Evolutionary conservation across 2,113 vertebrate genomes (phyloP).

Genomic region (Trachemys scripta): DNA sequence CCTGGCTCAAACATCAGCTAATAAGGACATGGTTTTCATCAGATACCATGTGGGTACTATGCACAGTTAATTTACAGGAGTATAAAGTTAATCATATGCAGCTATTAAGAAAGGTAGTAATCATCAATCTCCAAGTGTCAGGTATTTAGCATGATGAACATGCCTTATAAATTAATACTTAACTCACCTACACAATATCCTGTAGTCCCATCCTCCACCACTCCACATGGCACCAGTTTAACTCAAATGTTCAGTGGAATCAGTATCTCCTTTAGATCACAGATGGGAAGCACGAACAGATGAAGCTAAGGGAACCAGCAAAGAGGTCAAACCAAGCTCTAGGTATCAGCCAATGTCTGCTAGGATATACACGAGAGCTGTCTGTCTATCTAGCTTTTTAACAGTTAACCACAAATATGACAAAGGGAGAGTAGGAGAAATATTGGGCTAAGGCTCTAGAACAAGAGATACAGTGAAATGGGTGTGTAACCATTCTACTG

Average conservation of each 20-base stretch:
- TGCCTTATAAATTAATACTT: slow-evolving; percentile 35
- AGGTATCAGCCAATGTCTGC: background rate
- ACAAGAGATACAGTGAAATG: background rate
- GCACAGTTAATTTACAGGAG: slow-evolving; percentile 2
- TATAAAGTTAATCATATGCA: slow-evolving; percentile 31
- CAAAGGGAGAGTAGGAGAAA: background rate
- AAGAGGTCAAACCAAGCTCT: background rate
- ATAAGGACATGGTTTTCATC: background rate
- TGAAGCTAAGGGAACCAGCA: background rate
- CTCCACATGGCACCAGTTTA: background rate
- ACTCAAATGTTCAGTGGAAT: background rate
- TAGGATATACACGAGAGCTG: background rate
- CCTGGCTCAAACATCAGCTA: background rate
- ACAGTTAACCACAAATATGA: background rate
- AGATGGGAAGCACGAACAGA: background rate
- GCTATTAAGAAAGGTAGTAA: slow-evolving; percentile 32
- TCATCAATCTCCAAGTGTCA: background rate
- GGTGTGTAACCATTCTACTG: background rate
- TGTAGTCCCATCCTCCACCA: background rate
- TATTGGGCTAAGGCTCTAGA: background rate
- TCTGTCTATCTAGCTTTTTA: background rate
- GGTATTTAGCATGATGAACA: slow-evolving; percentile 11
- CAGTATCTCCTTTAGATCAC: background rate
- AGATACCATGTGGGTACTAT: background rate
- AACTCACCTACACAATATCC: slow-evolving; percentile 4